Evolutionary conservation across 2,113 vertebrate species (phyloP), one percentile per base, ranked within the genome.

Genomic region (Coturnix japonica): DNA sequence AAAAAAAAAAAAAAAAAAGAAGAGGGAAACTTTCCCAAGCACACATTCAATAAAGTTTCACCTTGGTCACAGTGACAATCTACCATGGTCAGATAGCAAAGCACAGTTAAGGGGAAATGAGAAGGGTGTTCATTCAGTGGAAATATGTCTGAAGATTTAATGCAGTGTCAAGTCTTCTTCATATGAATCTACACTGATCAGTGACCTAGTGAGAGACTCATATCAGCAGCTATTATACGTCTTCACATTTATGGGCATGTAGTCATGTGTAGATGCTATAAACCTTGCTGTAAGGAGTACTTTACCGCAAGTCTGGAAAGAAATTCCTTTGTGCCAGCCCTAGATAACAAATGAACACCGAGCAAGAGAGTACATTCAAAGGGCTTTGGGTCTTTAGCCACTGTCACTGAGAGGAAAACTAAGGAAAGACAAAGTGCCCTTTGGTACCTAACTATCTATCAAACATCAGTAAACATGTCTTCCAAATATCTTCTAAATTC

Each of bases 71-170:
- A 26, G 31, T 44, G 33, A 59, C 28, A 76, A 44, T n/a, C 12
- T 83, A 31, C 25, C 35, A 91, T 0, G 0, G 6, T 41, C 87
- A 0, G 0, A 56, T 8, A 69, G 19, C 18, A 74, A 73, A 76
- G 39, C 0, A 1, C 47, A 77, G 30, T 39, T 28, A 66, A 63
- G 31, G 31, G 80, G 80, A 81, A 84, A 63, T 63, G 37, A 67
- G 65, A 63, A 74, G 30, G 23, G 14, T 35, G 26, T 53, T 77
- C n/a, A 41, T 70, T 39, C 54, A 61, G 31, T 59, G 65, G 56
- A 91, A 93, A 89, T 17, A 70, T 2, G 6, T 12, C 19, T 61
- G 44, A 81, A 73, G 51, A 47, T 66, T 66, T 74, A 70, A 49
- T 57, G 60, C 49, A 70, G 49, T 39, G 54, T 41, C 1, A 2